Conservation (phyloP, 2,113 vertebrate species). For the Monopterus albus region DNA sequence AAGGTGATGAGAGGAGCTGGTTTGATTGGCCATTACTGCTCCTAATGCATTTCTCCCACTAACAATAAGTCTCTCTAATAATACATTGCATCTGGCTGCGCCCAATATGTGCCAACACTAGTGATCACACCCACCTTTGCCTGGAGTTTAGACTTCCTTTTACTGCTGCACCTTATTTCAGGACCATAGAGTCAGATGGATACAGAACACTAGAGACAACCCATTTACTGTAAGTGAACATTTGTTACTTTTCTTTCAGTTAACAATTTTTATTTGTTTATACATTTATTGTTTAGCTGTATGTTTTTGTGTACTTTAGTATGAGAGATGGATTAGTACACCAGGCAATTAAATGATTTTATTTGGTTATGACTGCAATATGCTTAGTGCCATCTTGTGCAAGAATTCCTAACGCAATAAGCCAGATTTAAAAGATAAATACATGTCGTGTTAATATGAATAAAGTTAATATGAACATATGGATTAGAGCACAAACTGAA, state of each 20-base stretch:
- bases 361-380: neutral
- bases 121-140: no score
- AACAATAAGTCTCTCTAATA: no score
- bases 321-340: no score
- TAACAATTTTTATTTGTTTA: neutral
- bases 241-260: conserved; percentile 27
- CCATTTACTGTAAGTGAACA: conserved; percentile 25
- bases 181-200: conserved; percentile 13
- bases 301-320: no score
- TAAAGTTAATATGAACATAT: conserved; percentile 28
- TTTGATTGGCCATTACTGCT: no score
- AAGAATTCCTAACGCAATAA: neutral
- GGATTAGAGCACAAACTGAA: neutral
- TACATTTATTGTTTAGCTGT: no score
- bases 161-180: no score
- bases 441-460: neutral
- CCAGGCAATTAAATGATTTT: neutral
- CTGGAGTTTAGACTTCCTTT: no score
- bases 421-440: neutral
- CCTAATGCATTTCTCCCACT: no score
- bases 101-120: no score
- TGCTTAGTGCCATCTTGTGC: neutral
- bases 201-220: conserved; percentile 25
- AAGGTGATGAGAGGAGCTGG: no score
- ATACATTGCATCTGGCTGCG: no score